Conservation (phyloP, 2,888 invertebrate species). For the Stenichneumon culpator region DNA sequence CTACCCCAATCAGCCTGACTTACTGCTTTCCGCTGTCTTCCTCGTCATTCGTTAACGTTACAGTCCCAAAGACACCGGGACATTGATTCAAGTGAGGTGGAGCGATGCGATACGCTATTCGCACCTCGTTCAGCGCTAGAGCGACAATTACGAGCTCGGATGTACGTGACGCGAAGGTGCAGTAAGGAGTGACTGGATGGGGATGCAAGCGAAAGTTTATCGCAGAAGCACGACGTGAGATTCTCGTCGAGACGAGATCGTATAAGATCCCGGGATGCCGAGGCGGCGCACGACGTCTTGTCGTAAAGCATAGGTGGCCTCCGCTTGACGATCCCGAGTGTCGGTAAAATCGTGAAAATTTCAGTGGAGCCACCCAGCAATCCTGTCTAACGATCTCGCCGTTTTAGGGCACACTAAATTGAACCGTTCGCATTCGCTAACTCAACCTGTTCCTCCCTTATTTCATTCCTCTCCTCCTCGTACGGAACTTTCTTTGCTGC, state of each 20-base stretch:
- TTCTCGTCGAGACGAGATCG: slow-evolving; percentile 47
- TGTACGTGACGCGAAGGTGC: slow-evolving; percentile 55
- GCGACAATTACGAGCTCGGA: slow-evolving; percentile 59
- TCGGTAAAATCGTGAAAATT: slow-evolving; percentile 52
- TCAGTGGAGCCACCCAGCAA: slow-evolving; percentile 35
- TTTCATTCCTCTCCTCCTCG: slow-evolving; percentile 41
- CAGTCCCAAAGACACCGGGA: slow-evolving; percentile 1
- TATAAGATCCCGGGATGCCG: slow-evolving; percentile 41
- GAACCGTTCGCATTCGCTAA: slow-evolving; percentile 46
- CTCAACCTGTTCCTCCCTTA: neutral
- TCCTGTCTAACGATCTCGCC: slow-evolving; percentile 65
- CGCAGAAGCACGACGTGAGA: slow-evolving; percentile 43
- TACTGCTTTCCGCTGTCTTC: neutral
- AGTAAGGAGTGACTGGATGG: neutral
- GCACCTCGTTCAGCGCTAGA: slow-evolving; percentile 49
- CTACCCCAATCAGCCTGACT: neutral
- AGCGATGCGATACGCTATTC: slow-evolving; percentile 23
- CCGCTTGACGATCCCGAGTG: slow-evolving; percentile 25
- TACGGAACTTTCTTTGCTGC: neutral
- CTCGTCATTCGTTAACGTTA: neutral
- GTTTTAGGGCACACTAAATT: slow-evolving; percentile 64
- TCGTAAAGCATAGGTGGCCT: slow-evolving; percentile 48
- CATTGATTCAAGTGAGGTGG: slow-evolving; percentile 12
- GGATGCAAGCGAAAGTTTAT: slow-evolving; percentile 48
- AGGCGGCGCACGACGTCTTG: slow-evolving; percentile 26